Percentiles rank a stretch among this genome's conserved stretches.
These are phyloP conservation scores for Drosophila rufa DNA, from an alignment of 1,140 invertebrate genomes.

Conservation along the genomic window DNA sequence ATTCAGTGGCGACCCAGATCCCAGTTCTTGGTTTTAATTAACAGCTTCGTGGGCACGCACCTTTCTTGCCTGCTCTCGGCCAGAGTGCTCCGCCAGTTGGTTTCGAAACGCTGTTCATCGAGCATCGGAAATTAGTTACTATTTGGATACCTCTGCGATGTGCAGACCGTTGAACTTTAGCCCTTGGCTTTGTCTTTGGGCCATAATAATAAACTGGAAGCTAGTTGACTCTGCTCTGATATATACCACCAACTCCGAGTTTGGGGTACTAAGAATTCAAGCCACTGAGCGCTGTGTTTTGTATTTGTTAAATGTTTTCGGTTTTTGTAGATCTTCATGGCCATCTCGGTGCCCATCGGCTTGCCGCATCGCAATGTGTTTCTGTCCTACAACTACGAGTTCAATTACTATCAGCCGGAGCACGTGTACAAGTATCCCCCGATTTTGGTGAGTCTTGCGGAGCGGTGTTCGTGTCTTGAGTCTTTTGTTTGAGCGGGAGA, in stretches of 20 bases:
- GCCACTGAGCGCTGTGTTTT: not conserved
- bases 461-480: constrained; percentile 15
- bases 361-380: constrained; percentile 90
- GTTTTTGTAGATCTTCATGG: constrained; percentile 87
- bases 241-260: constrained; percentile 47
- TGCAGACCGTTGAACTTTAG: not conserved
- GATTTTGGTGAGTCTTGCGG: constrained; percentile 54
- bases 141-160: constrained; percentile 12
- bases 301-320: not conserved
- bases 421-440: constrained; percentile 73
- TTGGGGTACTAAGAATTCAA: constrained; percentile 20
- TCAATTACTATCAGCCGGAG: constrained; percentile 87
- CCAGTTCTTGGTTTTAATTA: constrained; percentile 42
- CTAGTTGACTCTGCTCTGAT: constrained; percentile 3
- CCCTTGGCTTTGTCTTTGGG: constrained; percentile 24
- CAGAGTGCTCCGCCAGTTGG: constrained; percentile 17
- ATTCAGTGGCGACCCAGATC: constrained; percentile 43
- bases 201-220: constrained; percentile 8
- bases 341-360: constrained; percentile 89
- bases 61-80: constrained; percentile 26
- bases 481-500: constrained; percentile 3
- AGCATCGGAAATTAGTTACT: constrained; percentile 14
- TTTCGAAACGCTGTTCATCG: constrained; percentile 12
- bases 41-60: constrained; percentile 41
- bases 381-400: constrained; percentile 91